These are phyloP conservation scores for Chroicocephalus ridibundus DNA, from an alignment of 2,113 vertebrate genomes.

Conservation along the genomic window DNA sequence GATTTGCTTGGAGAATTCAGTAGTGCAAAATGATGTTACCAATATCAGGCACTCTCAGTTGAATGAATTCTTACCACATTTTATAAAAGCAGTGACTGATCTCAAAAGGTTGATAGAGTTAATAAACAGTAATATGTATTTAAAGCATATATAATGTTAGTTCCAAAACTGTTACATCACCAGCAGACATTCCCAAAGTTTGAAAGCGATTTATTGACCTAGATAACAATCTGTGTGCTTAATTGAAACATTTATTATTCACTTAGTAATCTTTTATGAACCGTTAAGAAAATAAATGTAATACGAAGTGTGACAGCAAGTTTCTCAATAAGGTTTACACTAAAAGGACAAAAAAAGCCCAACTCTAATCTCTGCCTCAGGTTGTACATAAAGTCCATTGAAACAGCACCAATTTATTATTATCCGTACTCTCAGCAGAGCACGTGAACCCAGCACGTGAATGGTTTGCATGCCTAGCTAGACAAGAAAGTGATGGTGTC, in stretches of 20 bases:
- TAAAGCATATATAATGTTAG: not conserved
- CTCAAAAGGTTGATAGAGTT: not conserved
- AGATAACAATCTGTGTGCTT: conserved; percentile 39
- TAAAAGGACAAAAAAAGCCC: not conserved
- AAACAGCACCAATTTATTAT: not conserved
- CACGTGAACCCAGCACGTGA: not conserved
- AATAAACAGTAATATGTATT: not conserved
- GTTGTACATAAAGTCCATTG: conserved; percentile 1
- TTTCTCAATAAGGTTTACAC: conserved; percentile 7
- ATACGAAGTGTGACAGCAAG: conserved; percentile 15
- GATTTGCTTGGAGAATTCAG: not conserved
- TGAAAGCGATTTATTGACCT: conserved; percentile 34
- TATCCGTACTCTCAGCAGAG: not conserved
- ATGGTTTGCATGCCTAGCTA: not conserved
- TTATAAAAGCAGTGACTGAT: not conserved
- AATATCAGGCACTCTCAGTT: not conserved
- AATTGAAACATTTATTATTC: conserved; percentile 49
- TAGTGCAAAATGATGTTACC: not conserved
- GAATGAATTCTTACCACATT: not conserved
- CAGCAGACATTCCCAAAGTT: not conserved
- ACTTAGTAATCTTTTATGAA: conserved; percentile 23
- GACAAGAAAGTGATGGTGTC: not conserved
- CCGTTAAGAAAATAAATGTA: conserved; percentile 33
- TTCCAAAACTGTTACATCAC: not conserved
- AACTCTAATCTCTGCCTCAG: conserved; percentile 29